Conservation (phyloP, 2,797 vertebrate genomes). For the Urophycis tenuis region DNA sequence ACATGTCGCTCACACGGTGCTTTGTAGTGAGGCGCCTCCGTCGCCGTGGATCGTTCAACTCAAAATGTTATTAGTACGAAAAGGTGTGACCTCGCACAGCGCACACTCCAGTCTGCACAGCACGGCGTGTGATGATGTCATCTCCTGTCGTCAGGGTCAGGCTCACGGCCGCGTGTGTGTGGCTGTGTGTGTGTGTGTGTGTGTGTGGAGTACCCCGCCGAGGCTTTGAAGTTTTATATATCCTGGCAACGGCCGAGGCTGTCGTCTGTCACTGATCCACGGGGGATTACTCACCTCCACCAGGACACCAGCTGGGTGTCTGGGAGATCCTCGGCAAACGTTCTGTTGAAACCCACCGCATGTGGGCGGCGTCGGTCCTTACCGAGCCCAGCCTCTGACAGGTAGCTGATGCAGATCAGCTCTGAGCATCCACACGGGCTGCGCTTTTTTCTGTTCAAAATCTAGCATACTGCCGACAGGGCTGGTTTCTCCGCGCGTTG, state of each 20-base stretch:
- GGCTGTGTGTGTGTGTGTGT: background rate
- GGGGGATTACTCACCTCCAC: slow-evolving; percentile 33
- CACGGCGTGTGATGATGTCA: background rate
- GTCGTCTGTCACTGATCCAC: slow-evolving; percentile 36
- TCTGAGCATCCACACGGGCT: no score
- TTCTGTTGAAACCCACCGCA: background rate
- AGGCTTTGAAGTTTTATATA: slow-evolving; percentile 22
- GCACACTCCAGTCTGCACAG: background rate
- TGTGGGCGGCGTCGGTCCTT: background rate
- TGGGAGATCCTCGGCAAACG: slow-evolving; percentile 29
- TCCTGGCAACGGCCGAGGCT: slow-evolving; percentile 6
- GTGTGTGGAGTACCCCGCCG: slow-evolving; percentile 18
- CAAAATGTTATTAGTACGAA: background rate
- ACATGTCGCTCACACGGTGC: background rate
- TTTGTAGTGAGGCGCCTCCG: no score
- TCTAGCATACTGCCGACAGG: no score
- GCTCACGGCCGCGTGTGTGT: background rate
- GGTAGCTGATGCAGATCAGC: no score
- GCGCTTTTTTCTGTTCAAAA: no score
- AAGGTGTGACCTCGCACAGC: background rate
- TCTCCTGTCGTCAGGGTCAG: no score
- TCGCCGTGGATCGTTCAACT: no score
- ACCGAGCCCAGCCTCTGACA: no score
- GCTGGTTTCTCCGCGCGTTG: no score
- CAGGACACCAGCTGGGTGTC: slow-evolving; percentile 37